Conservation (phyloP, 2,797 vertebrate species). For the Chlorospingus semifuscus region DNA sequence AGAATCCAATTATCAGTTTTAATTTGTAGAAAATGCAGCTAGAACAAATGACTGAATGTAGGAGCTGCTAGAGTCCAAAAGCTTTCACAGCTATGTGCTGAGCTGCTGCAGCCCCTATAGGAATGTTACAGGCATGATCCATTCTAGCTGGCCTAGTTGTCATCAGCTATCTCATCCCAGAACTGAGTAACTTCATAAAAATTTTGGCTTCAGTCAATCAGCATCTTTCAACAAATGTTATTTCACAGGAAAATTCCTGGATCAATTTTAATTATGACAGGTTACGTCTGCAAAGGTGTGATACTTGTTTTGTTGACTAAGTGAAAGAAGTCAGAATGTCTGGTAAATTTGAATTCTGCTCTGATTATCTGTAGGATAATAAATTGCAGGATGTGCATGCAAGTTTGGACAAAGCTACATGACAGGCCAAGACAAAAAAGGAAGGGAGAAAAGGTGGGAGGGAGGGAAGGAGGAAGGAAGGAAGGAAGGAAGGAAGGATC, state of each 20-base stretch:
- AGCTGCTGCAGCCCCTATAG: background rate
- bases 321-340: background rate
- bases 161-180: background rate
- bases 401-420: background rate
- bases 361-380: background rate
- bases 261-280: slow-evolving; percentile 7
- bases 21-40: background rate
- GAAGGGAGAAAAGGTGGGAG: background rate
- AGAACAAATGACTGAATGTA: background rate
- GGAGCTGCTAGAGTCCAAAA: background rate
- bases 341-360: background rate
- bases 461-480: no score
- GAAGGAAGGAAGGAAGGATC: background rate
- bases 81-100: background rate
- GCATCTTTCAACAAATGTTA: background rate
- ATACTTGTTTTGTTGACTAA: background rate
- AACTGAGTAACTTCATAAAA: slow-evolving; percentile 2
- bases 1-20: background rate
- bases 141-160: background rate
- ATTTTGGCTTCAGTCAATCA: slow-evolving; percentile 2
- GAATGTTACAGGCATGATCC: background rate
- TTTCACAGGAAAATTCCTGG: background rate
- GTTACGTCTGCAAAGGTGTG: background rate
- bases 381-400: background rate
- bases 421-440: background rate